Conservation (phyloP, 2,888 invertebrate species). For the Opisthograptis luteolata region DNA sequence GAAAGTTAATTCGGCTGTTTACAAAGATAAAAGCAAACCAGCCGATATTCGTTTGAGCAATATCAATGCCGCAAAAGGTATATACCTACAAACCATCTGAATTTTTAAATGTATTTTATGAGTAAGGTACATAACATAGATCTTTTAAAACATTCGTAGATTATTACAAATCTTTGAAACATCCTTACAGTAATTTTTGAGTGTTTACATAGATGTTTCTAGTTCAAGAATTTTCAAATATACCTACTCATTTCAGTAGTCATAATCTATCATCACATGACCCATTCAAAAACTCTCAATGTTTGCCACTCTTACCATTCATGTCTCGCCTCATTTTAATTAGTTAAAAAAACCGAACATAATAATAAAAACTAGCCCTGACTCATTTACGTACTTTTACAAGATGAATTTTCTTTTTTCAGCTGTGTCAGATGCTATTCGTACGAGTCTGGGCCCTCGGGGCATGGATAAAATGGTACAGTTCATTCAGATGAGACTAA, state of each 20-base stretch:
- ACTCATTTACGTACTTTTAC: too few species aligned
- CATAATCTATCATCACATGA: slow-evolving; percentile 30
- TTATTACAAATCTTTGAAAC: slow-evolving; percentile 1
- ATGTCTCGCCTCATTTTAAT: too few species aligned
- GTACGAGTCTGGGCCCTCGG: slow-evolving; percentile 98
- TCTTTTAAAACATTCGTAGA: neutral
- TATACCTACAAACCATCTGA: slow-evolving; percentile 55
- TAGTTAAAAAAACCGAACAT: too few species aligned
- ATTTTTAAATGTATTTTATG: slow-evolving; percentile 26
- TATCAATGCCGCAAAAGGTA: slow-evolving; percentile 99
- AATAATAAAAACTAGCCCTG: too few species aligned
- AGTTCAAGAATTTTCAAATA: neutral
- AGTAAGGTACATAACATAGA: slow-evolving; percentile 10
- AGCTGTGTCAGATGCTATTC: slow-evolving; percentile 99
- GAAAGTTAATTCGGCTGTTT: slow-evolving; percentile 84
- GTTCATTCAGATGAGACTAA: too few species aligned
- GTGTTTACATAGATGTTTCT: neutral
- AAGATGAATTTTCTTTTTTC: slow-evolving; percentile 41
- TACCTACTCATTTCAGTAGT: neutral
- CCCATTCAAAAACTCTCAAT: too few species aligned
- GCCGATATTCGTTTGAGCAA: slow-evolving; percentile 97
- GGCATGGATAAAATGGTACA: slow-evolving; percentile 99
- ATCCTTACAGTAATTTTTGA: neutral
- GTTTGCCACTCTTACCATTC: too few species aligned
- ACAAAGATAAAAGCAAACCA: slow-evolving; percentile 97